Evolutionary conservation across 2,113 vertebrate species (phyloP).

Genomic region (Gopherus evgoodei): DNA sequence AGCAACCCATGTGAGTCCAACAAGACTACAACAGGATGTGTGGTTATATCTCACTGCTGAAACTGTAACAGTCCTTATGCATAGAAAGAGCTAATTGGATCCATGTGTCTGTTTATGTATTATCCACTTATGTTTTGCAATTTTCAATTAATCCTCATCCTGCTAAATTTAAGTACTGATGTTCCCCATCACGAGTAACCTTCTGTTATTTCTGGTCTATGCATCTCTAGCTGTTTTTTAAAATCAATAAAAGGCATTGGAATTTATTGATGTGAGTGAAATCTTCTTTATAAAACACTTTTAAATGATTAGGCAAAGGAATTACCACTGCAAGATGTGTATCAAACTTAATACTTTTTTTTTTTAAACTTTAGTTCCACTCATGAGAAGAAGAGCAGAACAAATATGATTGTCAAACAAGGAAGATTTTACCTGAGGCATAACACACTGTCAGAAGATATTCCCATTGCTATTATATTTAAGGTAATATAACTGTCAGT

Average conservation of each 20-base stretch:
- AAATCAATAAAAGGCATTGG: neutral
- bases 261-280: neutral
- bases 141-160: neutral
- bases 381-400: constrained; percentile 99
- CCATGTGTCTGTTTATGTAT: neutral
- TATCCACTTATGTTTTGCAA: neutral
- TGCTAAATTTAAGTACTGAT: neutral
- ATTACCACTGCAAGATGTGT: neutral
- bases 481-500: constrained; percentile 83
- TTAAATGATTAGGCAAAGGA: neutral
- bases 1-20: neutral
- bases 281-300: neutral
- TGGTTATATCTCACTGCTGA: neutral
- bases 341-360: neutral
- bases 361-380: constrained; percentile 87
- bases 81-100: neutral
- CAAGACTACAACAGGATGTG: neutral
- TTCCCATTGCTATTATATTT: constrained; percentile 97
- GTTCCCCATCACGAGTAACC: neutral
- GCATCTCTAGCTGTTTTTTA: neutral
- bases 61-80: neutral
- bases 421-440: constrained; percentile 96
- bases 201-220: neutral
- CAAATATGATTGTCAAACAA: constrained; percentile 95
- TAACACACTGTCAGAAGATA: constrained; percentile 97